Evolutionary conservation across 2,888 invertebrate species (phyloP).

Genomic region (Protophormia terraenovae): DNA sequence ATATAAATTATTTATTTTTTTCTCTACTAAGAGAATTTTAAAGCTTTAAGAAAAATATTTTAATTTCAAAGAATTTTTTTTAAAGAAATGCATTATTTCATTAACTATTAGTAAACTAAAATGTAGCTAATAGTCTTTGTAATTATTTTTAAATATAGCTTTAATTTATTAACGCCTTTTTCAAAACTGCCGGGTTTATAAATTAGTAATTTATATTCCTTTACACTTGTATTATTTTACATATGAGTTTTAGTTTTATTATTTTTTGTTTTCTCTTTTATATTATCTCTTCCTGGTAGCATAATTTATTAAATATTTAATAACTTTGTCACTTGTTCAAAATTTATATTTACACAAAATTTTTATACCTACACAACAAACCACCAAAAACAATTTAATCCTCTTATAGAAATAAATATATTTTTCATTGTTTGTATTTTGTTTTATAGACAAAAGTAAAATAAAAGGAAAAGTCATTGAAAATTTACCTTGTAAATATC

Average conservation of each 20-base stretch:
- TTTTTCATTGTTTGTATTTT: not conserved
- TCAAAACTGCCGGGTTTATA: not conserved
- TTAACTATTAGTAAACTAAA: too few species aligned
- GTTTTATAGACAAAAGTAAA: conserved; percentile 1
- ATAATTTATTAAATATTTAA: conserved; percentile 63
- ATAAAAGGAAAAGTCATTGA: not conserved
- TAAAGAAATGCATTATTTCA: too few species aligned
- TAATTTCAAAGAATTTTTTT: too few species aligned
- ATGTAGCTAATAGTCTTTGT: too few species aligned
- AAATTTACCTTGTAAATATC: not conserved
- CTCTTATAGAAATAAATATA: conserved; percentile 34
- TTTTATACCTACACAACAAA: not conserved
- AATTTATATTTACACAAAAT: conserved; percentile 6
- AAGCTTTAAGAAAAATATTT: too few species aligned
- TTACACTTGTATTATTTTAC: not conserved
- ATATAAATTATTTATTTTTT: too few species aligned
- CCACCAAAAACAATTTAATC: conserved; percentile 34
- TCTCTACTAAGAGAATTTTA: too few species aligned
- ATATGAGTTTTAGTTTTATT: not conserved
- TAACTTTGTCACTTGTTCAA: conserved; percentile 52
- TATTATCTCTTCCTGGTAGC: conserved; percentile 52
- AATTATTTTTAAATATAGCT: too few species aligned
- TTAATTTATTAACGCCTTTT: too few species aligned
- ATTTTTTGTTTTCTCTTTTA: too few species aligned
- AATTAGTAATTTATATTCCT: not conserved